Conservation (phyloP, 2,888 invertebrate genomes). For the Macrophya annulata region DNA sequence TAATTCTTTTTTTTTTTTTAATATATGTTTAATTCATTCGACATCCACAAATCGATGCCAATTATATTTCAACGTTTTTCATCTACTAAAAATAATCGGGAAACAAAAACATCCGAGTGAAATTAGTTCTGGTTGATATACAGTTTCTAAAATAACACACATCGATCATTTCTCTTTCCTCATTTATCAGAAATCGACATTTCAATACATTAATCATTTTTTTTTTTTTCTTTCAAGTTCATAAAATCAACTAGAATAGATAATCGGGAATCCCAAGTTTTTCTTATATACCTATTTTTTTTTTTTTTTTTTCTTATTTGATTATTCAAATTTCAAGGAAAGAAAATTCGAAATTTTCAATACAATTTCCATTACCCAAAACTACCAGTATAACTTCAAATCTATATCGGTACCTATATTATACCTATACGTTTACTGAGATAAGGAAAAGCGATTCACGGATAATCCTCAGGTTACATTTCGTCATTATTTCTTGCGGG, state of each 20-base stretch:
- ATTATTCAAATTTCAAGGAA: background rate
- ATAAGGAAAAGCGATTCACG: conserved; percentile 3
- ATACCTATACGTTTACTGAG: background rate
- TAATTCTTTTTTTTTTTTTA: background rate
- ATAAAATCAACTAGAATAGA: background rate
- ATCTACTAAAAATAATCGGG: background rate
- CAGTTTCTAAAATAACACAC: background rate
- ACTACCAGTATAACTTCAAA: background rate
- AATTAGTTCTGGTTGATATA: background rate
- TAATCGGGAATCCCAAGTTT: background rate
- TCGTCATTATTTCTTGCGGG: conserved; percentile 7
- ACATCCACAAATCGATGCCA: background rate
- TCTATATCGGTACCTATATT: background rate
- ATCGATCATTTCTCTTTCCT: background rate
- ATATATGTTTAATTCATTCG: background rate
- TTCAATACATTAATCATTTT: too few species aligned
- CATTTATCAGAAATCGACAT: conserved; percentile 10
- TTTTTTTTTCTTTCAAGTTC: background rate
- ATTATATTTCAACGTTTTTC: background rate
- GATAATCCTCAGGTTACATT: background rate
- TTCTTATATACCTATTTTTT: too few species aligned
- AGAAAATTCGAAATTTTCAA: background rate
- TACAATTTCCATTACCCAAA: background rate
- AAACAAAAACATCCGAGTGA: background rate
- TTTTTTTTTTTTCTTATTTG: too few species aligned